Conservation (phyloP, 2,888 invertebrate genomes). For the Shargacucullia verbasci region DNA sequence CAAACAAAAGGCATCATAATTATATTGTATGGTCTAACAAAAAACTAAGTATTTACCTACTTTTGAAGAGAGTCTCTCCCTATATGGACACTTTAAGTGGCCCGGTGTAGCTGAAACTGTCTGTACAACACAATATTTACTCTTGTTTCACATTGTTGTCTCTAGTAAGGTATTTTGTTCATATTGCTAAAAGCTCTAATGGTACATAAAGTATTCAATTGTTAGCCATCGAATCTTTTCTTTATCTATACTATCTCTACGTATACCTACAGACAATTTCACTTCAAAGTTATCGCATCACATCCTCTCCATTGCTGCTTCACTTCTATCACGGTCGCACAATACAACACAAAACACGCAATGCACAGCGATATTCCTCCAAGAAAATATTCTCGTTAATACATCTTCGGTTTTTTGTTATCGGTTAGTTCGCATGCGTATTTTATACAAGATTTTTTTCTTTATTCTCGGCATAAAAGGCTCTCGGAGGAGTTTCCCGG, state of each 20-base stretch:
- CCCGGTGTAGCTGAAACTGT: too few relatives aligned
- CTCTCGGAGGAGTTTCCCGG: slow-evolving; percentile 41
- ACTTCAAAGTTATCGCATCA: slow-evolving; percentile 9
- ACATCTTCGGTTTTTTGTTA: slow-evolving; percentile 26
- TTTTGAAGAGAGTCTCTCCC: too few relatives aligned
- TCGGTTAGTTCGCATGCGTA: slow-evolving; percentile 51
- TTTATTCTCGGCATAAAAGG: slow-evolving; percentile 49
- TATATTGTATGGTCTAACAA: too few relatives aligned
- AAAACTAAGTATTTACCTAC: too few relatives aligned
- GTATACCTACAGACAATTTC: slow-evolving; percentile 7
- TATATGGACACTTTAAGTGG: too few relatives aligned
- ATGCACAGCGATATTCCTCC: slow-evolving; percentile 22
- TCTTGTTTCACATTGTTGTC: too few relatives aligned
- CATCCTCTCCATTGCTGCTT: slow-evolving; percentile 23
- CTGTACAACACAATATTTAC: too few relatives aligned
- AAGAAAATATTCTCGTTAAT: slow-evolving; percentile 23
- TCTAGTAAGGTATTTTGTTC: too few relatives aligned
- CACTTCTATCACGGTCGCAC: background rate
- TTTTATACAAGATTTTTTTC: slow-evolving; percentile 50
- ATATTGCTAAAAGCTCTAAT: background rate
- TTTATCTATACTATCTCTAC: slow-evolving; percentile 25
- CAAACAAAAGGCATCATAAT: too few relatives aligned
- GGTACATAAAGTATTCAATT: slow-evolving; percentile 18
- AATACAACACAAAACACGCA: slow-evolving; percentile 12
- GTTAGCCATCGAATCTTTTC: slow-evolving; percentile 26